Conservation (phyloP, 1,140 invertebrate species). For the Drosophila ohnishii region DNA sequence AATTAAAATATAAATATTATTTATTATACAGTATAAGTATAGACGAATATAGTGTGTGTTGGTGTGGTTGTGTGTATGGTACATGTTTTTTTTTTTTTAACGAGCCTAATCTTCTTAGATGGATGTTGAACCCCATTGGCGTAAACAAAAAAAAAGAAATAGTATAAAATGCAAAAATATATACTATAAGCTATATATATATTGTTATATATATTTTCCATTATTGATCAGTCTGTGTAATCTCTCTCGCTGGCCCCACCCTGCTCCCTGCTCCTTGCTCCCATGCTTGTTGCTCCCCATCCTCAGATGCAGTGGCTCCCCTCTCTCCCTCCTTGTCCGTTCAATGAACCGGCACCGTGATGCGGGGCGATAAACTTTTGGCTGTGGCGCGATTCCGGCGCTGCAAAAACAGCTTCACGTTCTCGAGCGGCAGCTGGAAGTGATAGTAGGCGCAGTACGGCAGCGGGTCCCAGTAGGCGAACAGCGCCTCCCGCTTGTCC, state of each 20-base stretch:
- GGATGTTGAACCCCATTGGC: slow-evolving; percentile 75
- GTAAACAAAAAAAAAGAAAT: slow-evolving; percentile 70
- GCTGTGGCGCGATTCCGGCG: slow-evolving; percentile 68
- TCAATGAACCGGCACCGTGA: slow-evolving; percentile 80
- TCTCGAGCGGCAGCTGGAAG: slow-evolving; percentile 88
- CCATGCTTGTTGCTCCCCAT: slow-evolving; percentile 13
- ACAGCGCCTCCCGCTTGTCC: slow-evolving; percentile 89
- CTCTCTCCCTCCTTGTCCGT: slow-evolving; percentile 32
- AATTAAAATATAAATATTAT: slow-evolving; percentile 50
- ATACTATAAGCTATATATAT: slow-evolving; percentile 11
- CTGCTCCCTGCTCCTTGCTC: slow-evolving; percentile 3
- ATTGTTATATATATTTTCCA: slow-evolving; percentile 30
- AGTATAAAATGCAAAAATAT: slow-evolving; percentile 40
- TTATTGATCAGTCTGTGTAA: slow-evolving; percentile 76
- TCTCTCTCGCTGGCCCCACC: slow-evolving; percentile 56
- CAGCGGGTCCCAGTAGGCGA: slow-evolving; percentile 91
- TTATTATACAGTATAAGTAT: slow-evolving; percentile 55
- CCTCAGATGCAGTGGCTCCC: slow-evolving; percentile 39
- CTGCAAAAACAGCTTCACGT: slow-evolving; percentile 84
- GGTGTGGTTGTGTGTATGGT: slow-evolving; percentile 22
- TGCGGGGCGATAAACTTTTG: slow-evolving; percentile 79
- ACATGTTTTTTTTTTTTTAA: slow-evolving; percentile 41
- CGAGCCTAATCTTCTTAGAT: slow-evolving; percentile 71
- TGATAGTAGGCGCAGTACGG: slow-evolving; percentile 93
- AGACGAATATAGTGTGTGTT: slow-evolving; percentile 20